Conservation (phyloP, 2,888 invertebrate species). For the Carterocephalus palaemon region DNA sequence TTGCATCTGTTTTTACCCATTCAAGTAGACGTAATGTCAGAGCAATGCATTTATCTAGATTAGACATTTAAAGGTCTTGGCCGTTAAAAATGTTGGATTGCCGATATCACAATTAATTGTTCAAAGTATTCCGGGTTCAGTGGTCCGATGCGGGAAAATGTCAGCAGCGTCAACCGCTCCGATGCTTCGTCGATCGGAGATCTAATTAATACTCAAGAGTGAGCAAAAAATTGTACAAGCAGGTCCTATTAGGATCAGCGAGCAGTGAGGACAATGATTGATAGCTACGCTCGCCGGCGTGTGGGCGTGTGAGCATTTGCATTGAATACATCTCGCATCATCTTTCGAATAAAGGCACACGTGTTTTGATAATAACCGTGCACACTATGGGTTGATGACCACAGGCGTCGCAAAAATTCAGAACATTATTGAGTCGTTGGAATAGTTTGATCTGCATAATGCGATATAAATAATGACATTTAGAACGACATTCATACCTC, state of each 20-base stretch:
- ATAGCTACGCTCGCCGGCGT: constrained; percentile 56
- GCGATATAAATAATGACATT: no score
- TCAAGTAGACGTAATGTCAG: constrained; percentile 22
- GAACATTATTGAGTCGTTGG: constrained; percentile 18
- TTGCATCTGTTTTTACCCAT: neutral
- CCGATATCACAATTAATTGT: constrained; percentile 42
- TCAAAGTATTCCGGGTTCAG: constrained; percentile 69
- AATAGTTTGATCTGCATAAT: constrained; percentile 5
- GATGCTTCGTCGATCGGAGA: constrained; percentile 37
- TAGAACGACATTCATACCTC: no score
- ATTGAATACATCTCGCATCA: constrained; percentile 67
- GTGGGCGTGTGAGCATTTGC: constrained; percentile 67
- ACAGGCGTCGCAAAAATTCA: constrained; percentile 27
- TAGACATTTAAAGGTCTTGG: constrained; percentile 31
- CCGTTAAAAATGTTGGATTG: constrained; percentile 37
- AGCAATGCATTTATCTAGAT: constrained; percentile 25
- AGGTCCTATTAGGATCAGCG: constrained; percentile 37
- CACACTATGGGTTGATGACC: constrained; percentile 48
- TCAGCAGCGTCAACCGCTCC: constrained; percentile 57
- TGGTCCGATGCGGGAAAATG: constrained; percentile 59
- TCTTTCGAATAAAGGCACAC: constrained; percentile 59
- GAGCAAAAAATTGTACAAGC: constrained; percentile 56
- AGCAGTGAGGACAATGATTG: constrained; percentile 54
- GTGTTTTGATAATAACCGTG: constrained; percentile 35
- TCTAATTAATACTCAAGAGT: constrained; percentile 64